Base-by-base conservation (phyloP, 2,113 vertebrate genomes). In the Paramisgurnus dabryanus region DNA sequence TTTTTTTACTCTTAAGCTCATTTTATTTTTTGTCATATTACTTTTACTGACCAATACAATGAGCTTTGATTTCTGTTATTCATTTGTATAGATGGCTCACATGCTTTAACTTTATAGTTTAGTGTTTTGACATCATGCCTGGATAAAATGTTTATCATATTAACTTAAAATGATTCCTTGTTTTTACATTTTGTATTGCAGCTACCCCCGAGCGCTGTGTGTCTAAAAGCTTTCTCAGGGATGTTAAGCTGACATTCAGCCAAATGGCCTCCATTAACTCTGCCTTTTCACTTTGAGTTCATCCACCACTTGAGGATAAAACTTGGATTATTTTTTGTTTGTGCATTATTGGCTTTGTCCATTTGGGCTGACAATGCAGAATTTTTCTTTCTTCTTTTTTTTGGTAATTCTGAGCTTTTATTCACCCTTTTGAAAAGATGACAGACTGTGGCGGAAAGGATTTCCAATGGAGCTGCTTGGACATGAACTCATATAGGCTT, bases 161-260 rank as follows among this genome's bases (percentile, higher is more conserved):
- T 53, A 15, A 15, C 57, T 58, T 57, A 47, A 60, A 70, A 27
- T 45, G 2, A 7, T 57, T 45, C 27, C 17, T 6, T 74, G 0
- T 2, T 75, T 7, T 13, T 57, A 41, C 34, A 78, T 7, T 80
- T 18, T 49, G 11, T 7, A 40, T 39, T 65, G 5, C 84, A 93
- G 91, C 88, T 90, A 87, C 72, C 91, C 90, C 74, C 83, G 88
- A 85, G 89, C 87, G 66, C 82, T 94, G 50, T 93, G 92, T 69
- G 93, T 93, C 78, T 94, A 87, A 89, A 55, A 5, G 15, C 27
- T 79, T 55, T 75, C 83, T 83, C 53, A 88, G 66, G 18, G 66
- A 83, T 64, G 41, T 50, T 60, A 11, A 45, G 27, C 55, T 15
- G 73, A 61, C 53, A 61, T 68, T 74, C 83, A 64, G 83, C 85